Evolutionary conservation across 2,797 vertebrate genomes (phyloP).

Genomic region (Eulemur coronatus): DNA sequence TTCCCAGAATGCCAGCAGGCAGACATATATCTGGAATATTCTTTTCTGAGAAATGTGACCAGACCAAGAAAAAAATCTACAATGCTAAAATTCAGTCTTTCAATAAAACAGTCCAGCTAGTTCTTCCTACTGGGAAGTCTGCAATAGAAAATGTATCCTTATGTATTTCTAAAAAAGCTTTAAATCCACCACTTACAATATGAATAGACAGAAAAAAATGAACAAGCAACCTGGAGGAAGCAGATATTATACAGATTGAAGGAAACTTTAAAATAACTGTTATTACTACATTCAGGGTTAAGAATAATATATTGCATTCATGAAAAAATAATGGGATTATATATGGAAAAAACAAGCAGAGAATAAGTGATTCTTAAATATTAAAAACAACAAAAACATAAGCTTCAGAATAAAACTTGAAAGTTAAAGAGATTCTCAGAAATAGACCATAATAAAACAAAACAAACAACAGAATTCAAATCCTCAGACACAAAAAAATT

Average conservation of each 20-base stretch:
- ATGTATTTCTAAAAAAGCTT: background rate
- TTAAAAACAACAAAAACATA: background rate
- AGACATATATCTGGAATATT: background rate
- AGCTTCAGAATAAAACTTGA: background rate
- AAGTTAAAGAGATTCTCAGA: background rate
- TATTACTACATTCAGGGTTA: background rate
- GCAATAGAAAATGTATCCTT: background rate
- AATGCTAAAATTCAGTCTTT: background rate
- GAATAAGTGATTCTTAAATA: background rate
- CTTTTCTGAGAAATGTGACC: background rate
- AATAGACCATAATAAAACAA: background rate
- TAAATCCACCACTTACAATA: background rate
- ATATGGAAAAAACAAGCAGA: background rate
- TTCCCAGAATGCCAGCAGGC: background rate
- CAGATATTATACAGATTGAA: background rate
- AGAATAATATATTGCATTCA: background rate
- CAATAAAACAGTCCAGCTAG: background rate
- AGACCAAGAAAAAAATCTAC: background rate
- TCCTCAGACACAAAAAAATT: background rate
- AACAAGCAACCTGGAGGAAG: background rate
- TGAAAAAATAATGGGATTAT: background rate
- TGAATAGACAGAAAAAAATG: background rate
- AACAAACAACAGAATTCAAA: background rate
- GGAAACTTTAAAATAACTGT: background rate
- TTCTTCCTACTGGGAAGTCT: background rate